Conservation (phyloP, 2,113 vertebrate species). For the Eclectus roratus region DNA sequence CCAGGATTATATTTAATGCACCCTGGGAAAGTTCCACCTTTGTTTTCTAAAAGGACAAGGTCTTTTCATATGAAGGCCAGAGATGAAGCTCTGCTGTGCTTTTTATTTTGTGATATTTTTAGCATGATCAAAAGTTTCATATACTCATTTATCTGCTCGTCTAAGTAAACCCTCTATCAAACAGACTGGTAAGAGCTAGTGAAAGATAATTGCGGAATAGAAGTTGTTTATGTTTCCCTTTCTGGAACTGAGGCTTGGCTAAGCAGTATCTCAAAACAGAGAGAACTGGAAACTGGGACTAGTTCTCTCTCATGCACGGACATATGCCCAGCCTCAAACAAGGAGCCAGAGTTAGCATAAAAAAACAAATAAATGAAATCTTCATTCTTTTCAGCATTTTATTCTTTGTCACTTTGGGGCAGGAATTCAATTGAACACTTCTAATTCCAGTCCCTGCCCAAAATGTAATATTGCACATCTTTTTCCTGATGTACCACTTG, state of each 20-base stretch:
- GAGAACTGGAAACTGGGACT: background rate
- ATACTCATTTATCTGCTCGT: background rate
- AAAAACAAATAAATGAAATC: background rate
- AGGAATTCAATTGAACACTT: background rate
- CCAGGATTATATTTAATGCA: slow-evolving; percentile 18
- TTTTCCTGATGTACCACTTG: background rate
- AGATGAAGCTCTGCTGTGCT: background rate
- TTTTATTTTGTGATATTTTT: slow-evolving; percentile 12
- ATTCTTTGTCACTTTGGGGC: background rate
- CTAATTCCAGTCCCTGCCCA: background rate
- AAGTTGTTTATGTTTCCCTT: slow-evolving; percentile 6
- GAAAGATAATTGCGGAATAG: background rate
- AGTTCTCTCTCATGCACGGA: background rate
- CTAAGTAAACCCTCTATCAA: slow-evolving; percentile 12
- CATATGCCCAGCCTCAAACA: background rate
- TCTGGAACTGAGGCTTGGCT: background rate
- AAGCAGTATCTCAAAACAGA: background rate
- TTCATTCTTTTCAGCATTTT: background rate
- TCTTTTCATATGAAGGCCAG: background rate
- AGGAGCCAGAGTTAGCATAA: background rate
- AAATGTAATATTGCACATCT: background rate
- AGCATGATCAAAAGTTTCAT: background rate
- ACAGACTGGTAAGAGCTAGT: background rate
- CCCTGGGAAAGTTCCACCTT: slow-evolving; percentile 32
- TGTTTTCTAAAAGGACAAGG: background rate